These are phyloP conservation scores for Carollia perspicillata DNA, from an alignment of 2,113 vertebrate genomes.

Conservation along the genomic window DNA sequence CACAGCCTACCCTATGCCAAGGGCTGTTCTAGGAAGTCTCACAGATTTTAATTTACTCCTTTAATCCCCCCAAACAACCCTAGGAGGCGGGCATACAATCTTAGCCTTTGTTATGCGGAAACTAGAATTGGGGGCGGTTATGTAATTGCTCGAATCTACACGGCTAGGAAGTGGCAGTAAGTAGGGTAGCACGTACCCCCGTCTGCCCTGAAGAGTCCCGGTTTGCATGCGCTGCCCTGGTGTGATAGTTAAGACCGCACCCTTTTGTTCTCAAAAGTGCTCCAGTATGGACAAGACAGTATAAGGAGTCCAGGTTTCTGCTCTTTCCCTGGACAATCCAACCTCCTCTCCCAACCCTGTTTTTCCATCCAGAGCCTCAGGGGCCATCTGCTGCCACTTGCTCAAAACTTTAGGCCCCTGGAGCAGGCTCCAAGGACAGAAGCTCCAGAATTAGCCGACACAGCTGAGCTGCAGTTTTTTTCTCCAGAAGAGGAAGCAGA, in stretches of 20 bases:
- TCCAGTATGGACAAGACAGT: not conserved
- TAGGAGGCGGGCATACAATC: not conserved
- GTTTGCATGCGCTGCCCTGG: not conserved
- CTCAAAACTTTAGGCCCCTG: not conserved
- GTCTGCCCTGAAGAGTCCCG: not conserved
- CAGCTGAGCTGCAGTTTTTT: not conserved
- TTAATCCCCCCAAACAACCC: not conserved
- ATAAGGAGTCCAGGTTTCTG: not conserved
- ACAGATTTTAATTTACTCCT: not conserved
- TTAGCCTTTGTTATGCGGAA: not conserved
- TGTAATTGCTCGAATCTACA: not conserved
- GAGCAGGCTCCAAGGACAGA: not conserved
- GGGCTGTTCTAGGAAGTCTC: not conserved
- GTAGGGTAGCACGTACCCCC: not conserved
- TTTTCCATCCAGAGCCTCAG: not conserved
- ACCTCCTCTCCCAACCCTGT: not conserved
- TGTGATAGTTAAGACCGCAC: not conserved
- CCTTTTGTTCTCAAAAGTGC: not conserved
- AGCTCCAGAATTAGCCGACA: not conserved
- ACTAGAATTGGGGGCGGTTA: slow-evolving; percentile 42
- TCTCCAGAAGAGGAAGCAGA: slow-evolving; percentile 21
- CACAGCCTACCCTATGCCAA: not conserved
- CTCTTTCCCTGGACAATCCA: not conserved
- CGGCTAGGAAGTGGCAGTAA: not conserved
- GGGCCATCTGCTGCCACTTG: not conserved